phyloP scores from a whole-genome alignment of 2,797 vertebrate genomes.

The Hapalemur alaotrensis region DNA sequence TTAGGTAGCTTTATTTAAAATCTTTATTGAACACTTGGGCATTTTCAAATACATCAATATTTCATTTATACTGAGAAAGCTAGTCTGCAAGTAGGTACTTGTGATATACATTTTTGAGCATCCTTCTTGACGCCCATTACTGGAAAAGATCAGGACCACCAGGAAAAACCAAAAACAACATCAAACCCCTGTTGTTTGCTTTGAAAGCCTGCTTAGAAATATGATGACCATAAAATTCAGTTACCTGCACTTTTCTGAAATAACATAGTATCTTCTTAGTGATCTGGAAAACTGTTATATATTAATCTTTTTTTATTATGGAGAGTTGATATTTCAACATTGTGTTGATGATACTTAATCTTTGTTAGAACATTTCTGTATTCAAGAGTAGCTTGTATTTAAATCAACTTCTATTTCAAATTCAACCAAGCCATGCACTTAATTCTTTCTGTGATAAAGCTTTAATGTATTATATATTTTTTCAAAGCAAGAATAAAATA shows the following conservation, averaged over 20 bases:
- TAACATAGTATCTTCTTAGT: constrained; percentile 52
- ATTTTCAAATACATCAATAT: constrained; percentile 75
- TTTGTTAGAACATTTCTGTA: constrained; percentile 76
- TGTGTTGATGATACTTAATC: constrained; percentile 73
- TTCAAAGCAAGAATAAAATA: not conserved
- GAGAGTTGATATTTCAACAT: not conserved
- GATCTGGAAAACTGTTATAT: constrained; percentile 21
- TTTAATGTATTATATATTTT: not conserved
- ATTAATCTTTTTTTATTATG: not conserved
- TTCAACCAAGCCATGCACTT: not conserved
- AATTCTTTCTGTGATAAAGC: not conserved
- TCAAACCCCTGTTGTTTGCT: constrained; percentile 56
- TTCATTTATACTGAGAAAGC: constrained; percentile 69
- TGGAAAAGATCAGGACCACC: constrained; percentile 30
- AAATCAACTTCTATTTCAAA: constrained; percentile 73
- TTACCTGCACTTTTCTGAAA: constrained; percentile 68
- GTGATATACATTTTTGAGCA: not conserved
- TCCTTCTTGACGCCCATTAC: not conserved
- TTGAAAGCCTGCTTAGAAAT: constrained; percentile 61
- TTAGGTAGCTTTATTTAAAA: constrained; percentile 77
- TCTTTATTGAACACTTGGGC: constrained; percentile 66
- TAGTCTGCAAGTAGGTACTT: constrained; percentile 31
- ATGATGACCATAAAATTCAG: constrained; percentile 7
- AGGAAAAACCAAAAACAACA: constrained; percentile 47
- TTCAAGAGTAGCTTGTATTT: constrained; percentile 66